Evolutionary conservation across 2,797 vertebrate genomes (phyloP).

Genomic region (Odontamblyopus lacepedii): DNA sequence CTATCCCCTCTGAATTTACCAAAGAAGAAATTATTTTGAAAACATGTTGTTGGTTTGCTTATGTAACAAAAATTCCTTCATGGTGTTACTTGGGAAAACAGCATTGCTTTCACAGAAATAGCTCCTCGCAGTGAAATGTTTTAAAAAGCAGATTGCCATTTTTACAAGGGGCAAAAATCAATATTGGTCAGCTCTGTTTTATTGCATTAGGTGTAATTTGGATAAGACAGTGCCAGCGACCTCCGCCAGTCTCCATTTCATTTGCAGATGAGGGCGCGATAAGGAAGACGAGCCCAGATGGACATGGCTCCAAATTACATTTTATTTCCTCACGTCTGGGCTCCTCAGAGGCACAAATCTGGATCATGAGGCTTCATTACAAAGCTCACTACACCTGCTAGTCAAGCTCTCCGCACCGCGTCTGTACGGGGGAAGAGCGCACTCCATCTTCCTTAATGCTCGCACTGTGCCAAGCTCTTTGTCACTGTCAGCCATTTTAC

Average conservation of each 20-base stretch:
- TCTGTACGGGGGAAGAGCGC: conserved; percentile 32
- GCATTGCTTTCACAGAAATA: background rate
- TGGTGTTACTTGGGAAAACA: conserved; percentile 27
- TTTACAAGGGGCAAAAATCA: conserved; percentile 35
- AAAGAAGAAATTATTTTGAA: conserved; percentile 17
- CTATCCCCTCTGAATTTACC: conserved; percentile 32
- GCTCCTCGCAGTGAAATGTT: conserved; percentile 12
- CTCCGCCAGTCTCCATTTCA: conserved; percentile 35
- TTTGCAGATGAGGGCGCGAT: conserved; percentile 26
- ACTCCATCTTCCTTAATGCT: conserved; percentile 63
- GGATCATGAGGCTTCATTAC: conserved; percentile 53
- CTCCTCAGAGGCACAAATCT: conserved; percentile 54
- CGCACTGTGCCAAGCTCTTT: conserved; percentile 59
- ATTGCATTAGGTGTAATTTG: conserved; percentile 47
- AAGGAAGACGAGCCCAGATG: conserved; percentile 53
- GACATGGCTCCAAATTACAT: conserved; percentile 59
- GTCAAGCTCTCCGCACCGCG: conserved; percentile 43
- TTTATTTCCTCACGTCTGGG: conserved; percentile 41
- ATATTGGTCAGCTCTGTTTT: conserved; percentile 40
- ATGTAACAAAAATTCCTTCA: conserved; percentile 27
- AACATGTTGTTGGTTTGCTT: conserved; percentile 34
- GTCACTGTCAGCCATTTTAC: conserved; percentile 77
- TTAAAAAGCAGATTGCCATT: conserved; percentile 18
- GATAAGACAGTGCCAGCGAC: conserved; percentile 36
- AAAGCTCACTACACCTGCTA: conserved; percentile 60